These are phyloP conservation scores for Zapornia atra DNA, from an alignment of 2,113 vertebrate genomes.

Conservation along the genomic window DNA sequence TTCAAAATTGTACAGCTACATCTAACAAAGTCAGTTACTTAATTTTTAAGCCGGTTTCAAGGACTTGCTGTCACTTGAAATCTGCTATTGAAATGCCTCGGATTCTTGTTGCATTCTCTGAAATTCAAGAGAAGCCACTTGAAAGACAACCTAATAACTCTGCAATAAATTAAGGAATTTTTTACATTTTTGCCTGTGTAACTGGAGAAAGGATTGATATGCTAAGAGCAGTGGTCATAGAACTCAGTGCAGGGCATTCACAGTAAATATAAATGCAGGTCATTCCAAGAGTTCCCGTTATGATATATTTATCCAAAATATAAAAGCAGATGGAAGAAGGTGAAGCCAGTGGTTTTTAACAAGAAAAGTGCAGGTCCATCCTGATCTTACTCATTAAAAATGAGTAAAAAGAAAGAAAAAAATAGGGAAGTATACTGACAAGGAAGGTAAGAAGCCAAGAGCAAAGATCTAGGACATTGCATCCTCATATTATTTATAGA, in stretches of 20 bases:
- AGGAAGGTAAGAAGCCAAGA: not conserved
- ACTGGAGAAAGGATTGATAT: not conserved
- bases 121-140: not conserved
- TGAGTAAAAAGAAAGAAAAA: not conserved
- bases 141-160: not conserved
- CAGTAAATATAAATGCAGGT: not conserved
- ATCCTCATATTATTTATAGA: not conserved
- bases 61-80: not conserved
- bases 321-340: not conserved
- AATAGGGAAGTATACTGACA: not conserved
- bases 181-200: not conserved
- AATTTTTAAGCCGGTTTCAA: not conserved
- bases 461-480: not conserved
- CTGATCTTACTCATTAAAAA: not conserved
- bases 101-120: not conserved
- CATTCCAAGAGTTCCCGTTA: not conserved
- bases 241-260: not conserved
- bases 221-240: not conserved
- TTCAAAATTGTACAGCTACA: not conserved
- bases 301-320: not conserved
- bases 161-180: not conserved
- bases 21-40: not conserved
- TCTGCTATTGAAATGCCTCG: not conserved
- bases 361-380: not conserved
- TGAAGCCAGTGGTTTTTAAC: not conserved